Base-by-base conservation (phyloP, 2,797 vertebrate genomes). In the Corythornis leucogaster region DNA sequence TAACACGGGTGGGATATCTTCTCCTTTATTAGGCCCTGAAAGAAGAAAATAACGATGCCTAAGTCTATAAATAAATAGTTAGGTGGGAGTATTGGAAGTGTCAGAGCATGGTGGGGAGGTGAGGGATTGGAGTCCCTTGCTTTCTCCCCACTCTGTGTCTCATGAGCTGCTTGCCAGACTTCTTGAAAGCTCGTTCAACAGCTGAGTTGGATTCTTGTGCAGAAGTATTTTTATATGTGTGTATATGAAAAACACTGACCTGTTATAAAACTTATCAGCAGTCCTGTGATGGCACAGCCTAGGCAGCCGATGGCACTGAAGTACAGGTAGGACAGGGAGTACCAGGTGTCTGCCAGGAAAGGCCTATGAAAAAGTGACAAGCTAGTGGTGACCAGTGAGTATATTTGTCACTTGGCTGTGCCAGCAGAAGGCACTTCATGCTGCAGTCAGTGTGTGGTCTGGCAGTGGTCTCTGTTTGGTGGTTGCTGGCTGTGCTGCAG, bases 241-340 rank as follows among this genome's bases (percentile, higher is more conserved):
- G 4, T 9, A 21, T 24, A 9, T 8, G 10, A 12, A 15, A 22
- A 40, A 8, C 50, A 94, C 97, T 9, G 20, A 98, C 98, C 98
- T 97, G 98, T 99, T 80, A 97, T 0, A 66, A 97, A 96, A 93
- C 98, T 98, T 89, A 99, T 98, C 78, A 98, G 24, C 18, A 98
- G 31, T 24, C 98, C 98, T 11, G 76, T 48, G 62, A 93, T 73
- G 42, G 97, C 58, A 31, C 98, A 97, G 20, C 92, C 96, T 20
- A 98, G 69, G 74, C 98, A 99, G 89, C 98, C 98, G 6, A 98
- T 96, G 19, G 98, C 92, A 67, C 98, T 98, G 85, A 97, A 98
- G 97, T 98, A 98, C 74, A 98, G 97, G 96, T 98, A 98, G 84
- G 98, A 98, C 67, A 98, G 82, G 2, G 96, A 98, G 88, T 98